Conservation (phyloP, 2,797 vertebrate genomes). For the Chanos chanos region DNA sequence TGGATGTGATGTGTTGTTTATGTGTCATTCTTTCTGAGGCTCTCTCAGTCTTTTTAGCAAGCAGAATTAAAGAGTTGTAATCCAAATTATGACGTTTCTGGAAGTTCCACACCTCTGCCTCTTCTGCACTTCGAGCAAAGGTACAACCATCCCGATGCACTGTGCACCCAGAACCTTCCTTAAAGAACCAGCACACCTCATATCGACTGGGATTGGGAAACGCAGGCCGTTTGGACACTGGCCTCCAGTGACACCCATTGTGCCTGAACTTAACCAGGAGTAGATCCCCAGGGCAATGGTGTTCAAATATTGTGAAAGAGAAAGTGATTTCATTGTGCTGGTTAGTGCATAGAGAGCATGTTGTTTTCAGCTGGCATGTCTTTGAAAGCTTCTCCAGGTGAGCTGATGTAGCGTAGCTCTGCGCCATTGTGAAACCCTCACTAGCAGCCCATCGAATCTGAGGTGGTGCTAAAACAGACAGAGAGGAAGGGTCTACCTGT, state of each 20-base stretch:
- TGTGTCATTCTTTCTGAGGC: constrained; percentile 5
- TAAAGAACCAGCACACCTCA: constrained; percentile 70
- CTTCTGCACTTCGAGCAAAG: constrained; percentile 78
- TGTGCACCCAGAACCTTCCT: constrained; percentile 68
- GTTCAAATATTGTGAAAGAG: constrained; percentile 46
- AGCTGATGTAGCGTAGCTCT: too few species aligned
- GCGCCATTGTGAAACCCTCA: too few species aligned
- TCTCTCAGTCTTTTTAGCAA: too few species aligned
- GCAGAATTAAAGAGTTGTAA: too few species aligned
- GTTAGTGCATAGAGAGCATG: too few species aligned
- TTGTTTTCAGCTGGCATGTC: too few species aligned
- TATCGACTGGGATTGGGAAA: constrained; percentile 72
- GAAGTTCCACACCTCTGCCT: constrained; percentile 83
- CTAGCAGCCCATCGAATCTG: too few species aligned
- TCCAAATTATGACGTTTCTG: constrained; percentile 58
- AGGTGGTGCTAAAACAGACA: too few species aligned
- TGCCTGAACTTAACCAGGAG: constrained; percentile 66
- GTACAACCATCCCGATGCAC: constrained; percentile 74
- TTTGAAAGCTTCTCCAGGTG: too few species aligned
- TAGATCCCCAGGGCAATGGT: constrained; percentile 63
- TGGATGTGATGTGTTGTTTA: constrained; percentile 6
- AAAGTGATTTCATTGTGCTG: constrained; percentile 71
- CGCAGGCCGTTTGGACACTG: constrained; percentile 65
- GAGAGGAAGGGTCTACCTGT: too few species aligned
- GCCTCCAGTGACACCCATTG: constrained; percentile 60